Conservation (phyloP, 2,113 vertebrate species). For the Rhinogobius similis region DNA sequence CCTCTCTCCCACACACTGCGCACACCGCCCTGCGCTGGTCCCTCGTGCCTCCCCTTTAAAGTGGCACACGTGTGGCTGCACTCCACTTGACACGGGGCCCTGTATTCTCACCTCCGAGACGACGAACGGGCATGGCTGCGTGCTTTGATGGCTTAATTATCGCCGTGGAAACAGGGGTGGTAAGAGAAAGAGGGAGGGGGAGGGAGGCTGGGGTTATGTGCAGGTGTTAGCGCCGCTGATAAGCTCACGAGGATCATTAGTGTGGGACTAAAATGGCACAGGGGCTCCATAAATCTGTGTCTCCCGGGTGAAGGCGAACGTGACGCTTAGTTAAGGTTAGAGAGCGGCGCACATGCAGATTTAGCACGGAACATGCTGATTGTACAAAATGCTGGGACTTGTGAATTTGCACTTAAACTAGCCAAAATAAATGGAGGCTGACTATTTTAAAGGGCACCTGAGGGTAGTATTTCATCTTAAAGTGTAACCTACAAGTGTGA, state of each 20-base stretch:
- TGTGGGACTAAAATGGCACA: constrained; percentile 58
- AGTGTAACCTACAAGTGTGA: constrained; percentile 6
- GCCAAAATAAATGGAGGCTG: constrained; percentile 3
- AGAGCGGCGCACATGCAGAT: neutral
- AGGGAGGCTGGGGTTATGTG: constrained; percentile 47
- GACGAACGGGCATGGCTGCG: constrained; percentile 70
- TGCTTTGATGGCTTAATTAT: constrained; percentile 82
- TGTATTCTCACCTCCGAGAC: constrained; percentile 76
- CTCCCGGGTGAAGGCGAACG: constrained; percentile 44
- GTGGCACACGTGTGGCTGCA: constrained; percentile 69
- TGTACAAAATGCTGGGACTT: constrained; percentile 1
- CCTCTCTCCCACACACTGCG: neutral
- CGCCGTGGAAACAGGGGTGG: constrained; percentile 74
- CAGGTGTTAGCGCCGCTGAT: constrained; percentile 59
- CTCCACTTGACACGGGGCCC: constrained; percentile 73
- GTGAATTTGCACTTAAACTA: constrained; percentile 1
- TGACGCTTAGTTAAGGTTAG: constrained; percentile 41
- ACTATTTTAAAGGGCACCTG: constrained; percentile 11
- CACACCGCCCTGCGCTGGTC: constrained; percentile 42
- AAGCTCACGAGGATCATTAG: constrained; percentile 67
- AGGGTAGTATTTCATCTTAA: constrained; percentile 3
- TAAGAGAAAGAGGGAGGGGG: constrained; percentile 21
- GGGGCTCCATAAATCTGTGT: constrained; percentile 59
- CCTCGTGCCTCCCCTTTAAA: constrained; percentile 70
- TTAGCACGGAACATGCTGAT: constrained; percentile 11